Evolutionary conservation across 2,888 invertebrate species (phyloP).

Genomic region (Eupithecia abbreviata): DNA sequence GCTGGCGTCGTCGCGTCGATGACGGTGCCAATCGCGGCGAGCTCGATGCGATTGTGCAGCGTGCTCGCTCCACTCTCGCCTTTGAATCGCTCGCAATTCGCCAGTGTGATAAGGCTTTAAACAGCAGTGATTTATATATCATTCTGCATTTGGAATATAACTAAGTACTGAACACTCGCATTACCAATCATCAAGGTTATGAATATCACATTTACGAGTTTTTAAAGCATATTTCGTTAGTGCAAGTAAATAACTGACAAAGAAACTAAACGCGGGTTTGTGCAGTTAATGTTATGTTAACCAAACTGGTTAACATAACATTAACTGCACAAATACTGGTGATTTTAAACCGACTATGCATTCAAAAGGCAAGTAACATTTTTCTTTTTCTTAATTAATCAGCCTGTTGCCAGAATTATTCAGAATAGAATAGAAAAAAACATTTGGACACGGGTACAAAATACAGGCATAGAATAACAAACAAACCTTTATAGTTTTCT

Average conservation of each 20-base stretch:
- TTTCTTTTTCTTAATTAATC: too few species aligned
- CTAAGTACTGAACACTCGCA: conserved; percentile 26
- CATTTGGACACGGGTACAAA: too few species aligned
- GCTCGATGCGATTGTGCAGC: too few species aligned
- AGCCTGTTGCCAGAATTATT: not conserved
- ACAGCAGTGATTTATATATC: not conserved
- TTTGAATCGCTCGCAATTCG: too few species aligned
- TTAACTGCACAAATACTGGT: conserved; percentile 21
- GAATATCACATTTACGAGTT: conserved; percentile 44
- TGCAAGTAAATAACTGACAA: conserved; percentile 5
- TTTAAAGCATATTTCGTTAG: conserved; percentile 14
- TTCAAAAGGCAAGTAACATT: not conserved
- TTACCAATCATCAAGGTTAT: conserved; percentile 32
- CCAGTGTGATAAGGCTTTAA: not conserved
- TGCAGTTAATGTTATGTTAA: too few species aligned
- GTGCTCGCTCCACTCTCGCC: too few species aligned
- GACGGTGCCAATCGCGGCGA: too few species aligned
- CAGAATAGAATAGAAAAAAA: too few species aligned
- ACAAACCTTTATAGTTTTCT: too few species aligned
- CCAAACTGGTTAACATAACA: conserved; percentile 1
- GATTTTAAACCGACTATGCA: conserved; percentile 6
- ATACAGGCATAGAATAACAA: too few species aligned
- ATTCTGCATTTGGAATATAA: not conserved
- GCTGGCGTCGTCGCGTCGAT: too few species aligned
- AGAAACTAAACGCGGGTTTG: not conserved